Evolutionary conservation across 2,888 invertebrate genomes (phyloP), one percentile per base, ranked within the genome.

Genomic region (Epinotia nisella): DNA sequence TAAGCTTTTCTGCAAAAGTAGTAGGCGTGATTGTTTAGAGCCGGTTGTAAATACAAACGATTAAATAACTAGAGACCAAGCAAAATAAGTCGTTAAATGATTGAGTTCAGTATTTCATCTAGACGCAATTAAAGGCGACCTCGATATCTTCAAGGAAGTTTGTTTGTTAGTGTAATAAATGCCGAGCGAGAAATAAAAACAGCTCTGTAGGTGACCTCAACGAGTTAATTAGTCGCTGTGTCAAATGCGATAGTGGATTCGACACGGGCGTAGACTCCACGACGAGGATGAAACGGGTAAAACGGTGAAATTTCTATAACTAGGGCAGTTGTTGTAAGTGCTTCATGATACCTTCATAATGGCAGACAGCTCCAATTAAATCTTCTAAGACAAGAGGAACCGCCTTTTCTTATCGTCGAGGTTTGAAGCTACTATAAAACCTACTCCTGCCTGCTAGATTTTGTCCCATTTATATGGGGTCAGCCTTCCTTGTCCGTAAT

Each of bases 201-300:
- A 76, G 76, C 76, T 78, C 78, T 75, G 70, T 78, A 68, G 78
- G 76, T 81, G 80, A 82, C 83, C 81, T 81, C 78, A 77, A 64
- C 72, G 74, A 78, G 77, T 81, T 83, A 82, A 83, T 85, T 83
- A 86, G 80, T 76, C 76, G 75, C 84, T 81, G 85, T 83, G 80
- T 83, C 83, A 80, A 83, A 83, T 76, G 78, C 77, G 79, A 82
- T 78, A 81, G 76, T 78, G 71, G 76, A 83, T 85, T 82, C 76
- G 81, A 78, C 71, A 78, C 80, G 82, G 81, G 81, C 78, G 76
- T 79, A 77, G 76, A 70, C 65, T 70, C 72, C 67, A 71, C 75
- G 82, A 81, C 75, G 79, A 78, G 78, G 77, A 79, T 80, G 76
- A 75, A 78, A 70, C 74, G 75, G 78, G 76, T 75, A 78, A 76